Evolutionary conservation across 1,140 invertebrate genomes (phyloP), one percentile per base, ranked within the genome.

Genomic region (Drosophila leontia): DNA sequence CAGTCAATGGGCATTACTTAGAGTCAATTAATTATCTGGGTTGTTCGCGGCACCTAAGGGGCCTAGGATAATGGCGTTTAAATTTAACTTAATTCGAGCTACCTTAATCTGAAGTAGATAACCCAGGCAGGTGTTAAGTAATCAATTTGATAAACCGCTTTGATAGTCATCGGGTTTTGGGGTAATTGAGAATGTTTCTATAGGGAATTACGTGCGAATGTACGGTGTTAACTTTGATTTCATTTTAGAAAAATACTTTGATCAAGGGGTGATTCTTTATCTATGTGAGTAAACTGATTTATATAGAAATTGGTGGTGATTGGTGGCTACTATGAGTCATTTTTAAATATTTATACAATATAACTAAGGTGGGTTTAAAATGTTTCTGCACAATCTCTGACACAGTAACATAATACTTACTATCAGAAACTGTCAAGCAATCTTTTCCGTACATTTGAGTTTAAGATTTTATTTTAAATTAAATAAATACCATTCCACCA

Each of bases 11-110:
- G 35, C 47, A 59, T 58, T 71, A 50, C 44, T 59, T 51, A 12
- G 23, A 59, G 65, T 50, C 69, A 72, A 58, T 71, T 71, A 71
- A 72, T 51, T 70, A 47, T 69, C 47, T 17, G 48, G 39, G 48
- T 19, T 13, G 62, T 50, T 37, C 23, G 12, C 34, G 13, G 7
- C 44, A 29, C 23, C n/a, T 12, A 15, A 17, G 9, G 9, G 17
- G 41, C 9, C 12, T 9, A 13, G 29, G 59, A 44, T 59, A 60
- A 35, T 19, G n/a, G 32, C 4, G 59, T 8, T 41, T 32, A 32
- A 60, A 60, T 48, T 35, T 63, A 48, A 15, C 34, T 37, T 45
- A 45, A 35, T 15, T 45, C 12, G 34, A 12, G 23, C 23, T 11
- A 26, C 35, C 34, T 42, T 64, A 59, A 45, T 45, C 41, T 62